These are phyloP conservation scores for Perizoma flavofasciatum DNA, from an alignment of 2,888 invertebrate species.

Conservation along the genomic window DNA sequence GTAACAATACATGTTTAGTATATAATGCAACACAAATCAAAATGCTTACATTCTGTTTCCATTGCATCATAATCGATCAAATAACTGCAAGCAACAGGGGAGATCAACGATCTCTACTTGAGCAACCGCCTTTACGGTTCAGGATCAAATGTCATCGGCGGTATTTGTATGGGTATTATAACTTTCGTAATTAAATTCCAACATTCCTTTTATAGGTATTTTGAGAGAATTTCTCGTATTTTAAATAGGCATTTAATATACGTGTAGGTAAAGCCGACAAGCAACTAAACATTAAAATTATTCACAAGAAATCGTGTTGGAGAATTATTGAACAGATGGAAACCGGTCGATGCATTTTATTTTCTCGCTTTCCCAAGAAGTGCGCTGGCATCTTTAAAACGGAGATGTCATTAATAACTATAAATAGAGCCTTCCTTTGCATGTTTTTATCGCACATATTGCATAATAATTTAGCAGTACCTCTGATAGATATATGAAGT, in stretches of 20 bases:
- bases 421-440: no score
- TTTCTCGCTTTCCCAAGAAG: slow-evolving; percentile 14
- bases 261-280: slow-evolving; percentile 2
- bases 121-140: slow-evolving; percentile 37
- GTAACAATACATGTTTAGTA: no score
- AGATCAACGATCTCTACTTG: slow-evolving; percentile 43
- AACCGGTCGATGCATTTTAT: slow-evolving; percentile 16
- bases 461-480: no score
- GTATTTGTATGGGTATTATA: slow-evolving; percentile 14
- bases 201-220: not conserved
- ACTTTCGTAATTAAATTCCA: slow-evolving; percentile 18
- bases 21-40: slow-evolving; percentile 1
- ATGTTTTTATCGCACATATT: no score
- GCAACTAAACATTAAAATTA: slow-evolving; percentile 5
- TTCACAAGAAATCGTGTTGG: slow-evolving; percentile 14
- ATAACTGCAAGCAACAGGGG: slow-evolving; percentile 27
- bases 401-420: not conserved
- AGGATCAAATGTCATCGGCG: slow-evolving; percentile 44
- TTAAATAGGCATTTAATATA: slow-evolving; percentile 1
- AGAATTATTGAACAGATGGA: slow-evolving; percentile 3
- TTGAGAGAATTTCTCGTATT: slow-evolving; percentile 2
- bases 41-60: slow-evolving; percentile 5
- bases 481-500: no score
- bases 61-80: slow-evolving; percentile 41
- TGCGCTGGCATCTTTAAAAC: not conserved